These are phyloP conservation scores for Drosophila bocki DNA, from an alignment of 1,140 invertebrate genomes.

Conservation along the genomic window DNA sequence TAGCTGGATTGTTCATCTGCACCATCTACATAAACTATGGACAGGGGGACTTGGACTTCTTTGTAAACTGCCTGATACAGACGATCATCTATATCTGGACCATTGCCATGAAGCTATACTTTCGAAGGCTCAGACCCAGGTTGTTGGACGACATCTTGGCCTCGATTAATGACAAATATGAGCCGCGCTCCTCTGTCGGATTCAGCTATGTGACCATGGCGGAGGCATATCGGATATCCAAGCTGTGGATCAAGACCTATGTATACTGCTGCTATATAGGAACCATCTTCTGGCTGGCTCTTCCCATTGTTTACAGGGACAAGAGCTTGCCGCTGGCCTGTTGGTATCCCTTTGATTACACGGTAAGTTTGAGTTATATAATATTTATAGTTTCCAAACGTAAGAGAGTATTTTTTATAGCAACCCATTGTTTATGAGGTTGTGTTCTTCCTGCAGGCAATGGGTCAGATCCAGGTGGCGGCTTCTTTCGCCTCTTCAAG, in stretches of 20 bases:
- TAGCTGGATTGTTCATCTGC: conserved; percentile 60
- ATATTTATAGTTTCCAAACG: neutral
- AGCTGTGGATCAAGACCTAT: conserved; percentile 68
- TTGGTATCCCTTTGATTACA: conserved; percentile 82
- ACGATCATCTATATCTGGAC: conserved; percentile 79
- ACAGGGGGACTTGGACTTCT: conserved; percentile 70
- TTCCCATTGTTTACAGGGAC: conserved; percentile 72
- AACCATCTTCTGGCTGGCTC: conserved; percentile 69
- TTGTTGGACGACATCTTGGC: conserved; percentile 50
- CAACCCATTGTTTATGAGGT: conserved; percentile 72
- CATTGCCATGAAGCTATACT: conserved; percentile 75
- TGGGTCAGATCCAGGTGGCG: conserved; percentile 77
- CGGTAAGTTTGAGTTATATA: conserved; percentile 21
- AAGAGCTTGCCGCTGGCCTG: conserved; percentile 71
- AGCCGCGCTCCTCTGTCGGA: conserved; percentile 56
- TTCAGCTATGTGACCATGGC: conserved; percentile 73
- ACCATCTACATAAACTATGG: conserved; percentile 69
- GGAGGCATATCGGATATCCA: conserved; percentile 47
- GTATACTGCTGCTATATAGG: conserved; percentile 74
- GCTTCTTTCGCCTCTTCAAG: conserved; percentile 69
- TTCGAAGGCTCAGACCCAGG: conserved; percentile 56
- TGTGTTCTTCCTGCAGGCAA: conserved; percentile 67
- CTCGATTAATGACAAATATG: conserved; percentile 59
- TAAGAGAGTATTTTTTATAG: conserved; percentile 18
- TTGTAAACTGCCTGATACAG: conserved; percentile 76